Conservation (phyloP, 2,113 vertebrate species). For the Toxotes jaculatrix region DNA sequence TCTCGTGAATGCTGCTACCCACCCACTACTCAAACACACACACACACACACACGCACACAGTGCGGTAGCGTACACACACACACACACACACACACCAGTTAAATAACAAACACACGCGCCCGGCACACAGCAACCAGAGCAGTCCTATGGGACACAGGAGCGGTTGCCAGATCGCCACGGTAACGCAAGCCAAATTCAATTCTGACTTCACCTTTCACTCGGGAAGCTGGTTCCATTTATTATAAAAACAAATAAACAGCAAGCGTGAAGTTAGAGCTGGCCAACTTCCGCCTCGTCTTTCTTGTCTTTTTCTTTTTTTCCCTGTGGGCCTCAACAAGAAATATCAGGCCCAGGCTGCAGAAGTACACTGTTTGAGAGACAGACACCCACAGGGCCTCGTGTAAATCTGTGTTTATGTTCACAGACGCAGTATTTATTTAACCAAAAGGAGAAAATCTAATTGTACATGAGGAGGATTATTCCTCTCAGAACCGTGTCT, state of each 20-base stretch:
- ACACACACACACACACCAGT: slow-evolving; percentile 46
- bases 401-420: slow-evolving; percentile 79
- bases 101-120: slow-evolving; percentile 78
- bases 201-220: slow-evolving; percentile 82
- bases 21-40: slow-evolving; percentile 72
- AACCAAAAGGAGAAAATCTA: slow-evolving; percentile 79
- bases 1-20: slow-evolving; percentile 79
- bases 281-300: slow-evolving; percentile 61
- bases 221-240: slow-evolving; percentile 74
- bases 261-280: slow-evolving; percentile 59
- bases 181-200: slow-evolving; percentile 82
- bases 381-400: slow-evolving; percentile 51
- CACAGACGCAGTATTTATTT: slow-evolving; percentile 81
- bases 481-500: slow-evolving; percentile 64
- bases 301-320: neutral
- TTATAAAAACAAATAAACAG: slow-evolving; percentile 83
- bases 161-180: slow-evolving; percentile 79
- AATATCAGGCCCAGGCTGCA: slow-evolving; percentile 64
- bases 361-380: slow-evolving; percentile 43
- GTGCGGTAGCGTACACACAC: slow-evolving; percentile 44
- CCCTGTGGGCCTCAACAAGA: slow-evolving; percentile 49
- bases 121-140: slow-evolving; percentile 79
- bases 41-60: slow-evolving; percentile 46
- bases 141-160: slow-evolving; percentile 80
- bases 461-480: slow-evolving; percentile 76